Evolutionary conservation across 37 sponge, comb jelly and placozoan species (phyloP), one percentile per base, ranked within the genome.

Genomic region (Halichondria panicea): DNA sequence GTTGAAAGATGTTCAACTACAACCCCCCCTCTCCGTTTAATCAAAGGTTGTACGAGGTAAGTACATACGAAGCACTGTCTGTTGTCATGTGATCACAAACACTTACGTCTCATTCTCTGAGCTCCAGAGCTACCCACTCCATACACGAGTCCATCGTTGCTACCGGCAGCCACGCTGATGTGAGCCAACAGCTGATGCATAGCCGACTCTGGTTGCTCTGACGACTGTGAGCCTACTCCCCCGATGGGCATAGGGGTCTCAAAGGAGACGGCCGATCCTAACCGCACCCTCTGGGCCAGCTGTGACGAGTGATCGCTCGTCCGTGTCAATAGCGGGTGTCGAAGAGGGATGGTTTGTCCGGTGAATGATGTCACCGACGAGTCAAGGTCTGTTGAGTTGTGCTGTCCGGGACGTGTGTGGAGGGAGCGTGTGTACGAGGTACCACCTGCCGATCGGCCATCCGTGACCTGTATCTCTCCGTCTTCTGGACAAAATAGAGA

Each of bases 141-240:
- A 70, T 73, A 72, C 2, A 65, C 65, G 1, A 81, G 67, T 33
- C 72, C 66, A 31, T 81, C 82, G 19, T 64, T 64, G 43, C 41
- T 75, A 7, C 83, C 83, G 0, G 75, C 62, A 0, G 68, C 75
- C 5, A 56, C 66, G 43, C 83, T 83, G 68, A 83, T 83, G 75
- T 83, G 56, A 42, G 69, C 75, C 43, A 83, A 35, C 61, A 83
- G 40, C 55, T 83, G 83, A 43, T 83, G 83, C 65, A 83, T 68
- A 22, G 67, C 78, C 4, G 67, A 67, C 19, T 55, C 68, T 33
- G 55, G 33, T 34, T 5, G 30, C 2, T 5, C 32, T 5, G 33
- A 52, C 1, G 8, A 18, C 3, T 55, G 45, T 2, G 28, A 13
- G 6, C 60, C 59, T 0, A 34, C 28, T 15, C 39, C 73, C 33